A percentile compares a stretch with the other conserved stretches of the same genome.
These are phyloP conservation scores for Probaryconus sp. DNA, from an alignment of 1,140 invertebrate species.

Conservation along the genomic window DNA sequence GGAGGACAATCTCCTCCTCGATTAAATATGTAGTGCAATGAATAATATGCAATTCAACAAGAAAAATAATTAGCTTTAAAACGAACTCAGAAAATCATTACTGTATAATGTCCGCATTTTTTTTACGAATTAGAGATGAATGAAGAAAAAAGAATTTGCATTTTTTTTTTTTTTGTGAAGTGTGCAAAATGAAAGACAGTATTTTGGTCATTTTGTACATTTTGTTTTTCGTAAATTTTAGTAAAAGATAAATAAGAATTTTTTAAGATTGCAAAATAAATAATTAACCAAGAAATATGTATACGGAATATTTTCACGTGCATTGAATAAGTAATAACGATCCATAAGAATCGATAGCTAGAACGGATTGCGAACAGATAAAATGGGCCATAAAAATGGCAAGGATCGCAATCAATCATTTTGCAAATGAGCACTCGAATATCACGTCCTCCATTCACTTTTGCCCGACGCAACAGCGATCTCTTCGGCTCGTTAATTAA, in stretches of 20 bases:
- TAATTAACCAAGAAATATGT: conserved; percentile 15
- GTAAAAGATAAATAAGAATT: no score
- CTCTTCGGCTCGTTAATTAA: conserved; percentile 19
- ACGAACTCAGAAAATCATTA: no score
- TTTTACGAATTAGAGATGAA: no score
- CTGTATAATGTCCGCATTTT: no score
- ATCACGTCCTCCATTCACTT: conserved; percentile 16
- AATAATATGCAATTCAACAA: no score
- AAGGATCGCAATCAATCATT: conserved; percentile 36
- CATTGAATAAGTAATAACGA: conserved; percentile 36
- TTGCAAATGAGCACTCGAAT: conserved; percentile 22
- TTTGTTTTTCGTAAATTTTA: no score
- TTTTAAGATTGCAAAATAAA: no score
- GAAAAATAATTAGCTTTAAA: no score
- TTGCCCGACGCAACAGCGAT: conserved; percentile 5
- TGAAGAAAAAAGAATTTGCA: no score
- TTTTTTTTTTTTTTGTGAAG: no score
- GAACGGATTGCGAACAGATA: conserved; percentile 24
- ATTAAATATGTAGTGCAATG: conserved; percentile 4
- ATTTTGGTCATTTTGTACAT: no score
- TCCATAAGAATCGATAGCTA: conserved; percentile 38
- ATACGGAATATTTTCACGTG: conserved; percentile 23
- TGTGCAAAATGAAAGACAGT: no score
- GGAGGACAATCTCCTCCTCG: conserved; percentile 26
- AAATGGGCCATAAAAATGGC: conserved; percentile 24